Percentiles rank a stretch among this genome's conserved stretches.
Conservation (phyloP, 64 coral and sea anemone species). For the Montipora capricornis region DNA sequence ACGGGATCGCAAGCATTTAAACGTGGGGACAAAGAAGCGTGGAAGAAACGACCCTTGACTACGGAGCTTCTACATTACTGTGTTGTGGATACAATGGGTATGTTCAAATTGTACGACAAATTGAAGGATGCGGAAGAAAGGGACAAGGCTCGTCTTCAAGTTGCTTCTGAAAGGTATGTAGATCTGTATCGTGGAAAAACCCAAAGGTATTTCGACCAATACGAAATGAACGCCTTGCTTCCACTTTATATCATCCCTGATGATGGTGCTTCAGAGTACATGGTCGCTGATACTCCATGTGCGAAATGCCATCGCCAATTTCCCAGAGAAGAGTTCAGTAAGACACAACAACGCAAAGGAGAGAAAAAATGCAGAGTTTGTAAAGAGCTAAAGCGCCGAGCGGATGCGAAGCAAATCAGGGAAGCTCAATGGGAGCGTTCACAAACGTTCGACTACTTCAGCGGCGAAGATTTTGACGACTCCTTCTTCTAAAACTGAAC, state of each 20-base stretch:
- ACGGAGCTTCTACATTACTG: constrained; percentile 36
- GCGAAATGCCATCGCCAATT: constrained; percentile 9
- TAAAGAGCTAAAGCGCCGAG: constrained; percentile 33
- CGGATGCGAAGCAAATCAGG: neutral
- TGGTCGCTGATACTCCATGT: neutral
- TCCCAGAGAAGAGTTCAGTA: constrained; percentile 36
- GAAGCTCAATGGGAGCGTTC: neutral
- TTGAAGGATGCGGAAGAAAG: constrained; percentile 26
- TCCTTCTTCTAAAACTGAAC: too few species aligned
- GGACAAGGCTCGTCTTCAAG: constrained; percentile 27
- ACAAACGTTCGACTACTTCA: neutral
- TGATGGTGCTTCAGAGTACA: neutral
- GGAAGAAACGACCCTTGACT: constrained; percentile 50
- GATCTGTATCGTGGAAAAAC: constrained; percentile 63
- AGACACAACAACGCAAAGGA: neutral
- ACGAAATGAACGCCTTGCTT: constrained; percentile 52
- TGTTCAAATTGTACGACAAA: constrained; percentile 72
- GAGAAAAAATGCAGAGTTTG: constrained; percentile 44
- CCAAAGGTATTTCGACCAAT: constrained; percentile 59
- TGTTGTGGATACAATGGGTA: constrained; percentile 56
- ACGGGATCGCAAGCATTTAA: constrained; percentile 17
- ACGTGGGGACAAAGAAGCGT: neutral
- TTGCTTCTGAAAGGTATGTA: constrained; percentile 77
- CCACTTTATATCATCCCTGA: constrained; percentile 46
- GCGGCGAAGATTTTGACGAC: too few species aligned